Base-by-base conservation (phyloP, 2,113 vertebrate species). In the Gasterosteus aculeatus region DNA sequence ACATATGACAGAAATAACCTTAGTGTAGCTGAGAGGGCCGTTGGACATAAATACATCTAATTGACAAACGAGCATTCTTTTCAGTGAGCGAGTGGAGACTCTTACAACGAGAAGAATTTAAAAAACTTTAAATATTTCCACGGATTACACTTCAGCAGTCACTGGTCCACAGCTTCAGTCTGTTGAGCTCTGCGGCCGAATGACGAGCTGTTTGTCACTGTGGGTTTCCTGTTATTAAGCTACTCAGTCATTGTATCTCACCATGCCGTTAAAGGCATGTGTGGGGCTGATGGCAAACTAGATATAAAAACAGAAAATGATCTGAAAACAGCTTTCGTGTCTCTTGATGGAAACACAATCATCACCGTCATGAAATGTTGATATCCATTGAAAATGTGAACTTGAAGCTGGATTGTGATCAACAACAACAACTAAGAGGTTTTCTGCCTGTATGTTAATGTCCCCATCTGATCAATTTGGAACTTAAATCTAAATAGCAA, bases 281-380 rank as follows among this genome's bases (percentile, higher is more conserved):
- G 14, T 15, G 9, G 15, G 54, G 29, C 38, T 29, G 71, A 56
- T 66, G 60, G 54, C 16, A 10, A 60, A 65, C 14, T n/a, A 26
- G 14, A 61, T 33, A 62, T 61, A 75, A 66, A 71, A 67, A 39
- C 65, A 78, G 65, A 70, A 74, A 78, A 70, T 78, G 46, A 26
- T 19, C 39, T 69, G 56, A 66, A 56, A 77, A 59, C n/a, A 33
- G 7, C 42, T 10, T 49, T 38, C 2, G 14, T 39, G 33, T 53
- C n/a, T 82, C 15, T 10, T 62, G 15, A 10, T 7, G 54, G 16
- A 65, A 31, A 57, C 38, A 61, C 41, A 54, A 22, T 15, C 63
- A 44, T n/a, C 33, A 39, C 10, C 11, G 11, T 60, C 67, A 51
- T 49, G 39, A 68, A 68, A 61, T 41, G 12, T 31, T 56, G 10